Conservation (phyloP, 2,113 vertebrate genomes). For the Ursus arctos region DNA sequence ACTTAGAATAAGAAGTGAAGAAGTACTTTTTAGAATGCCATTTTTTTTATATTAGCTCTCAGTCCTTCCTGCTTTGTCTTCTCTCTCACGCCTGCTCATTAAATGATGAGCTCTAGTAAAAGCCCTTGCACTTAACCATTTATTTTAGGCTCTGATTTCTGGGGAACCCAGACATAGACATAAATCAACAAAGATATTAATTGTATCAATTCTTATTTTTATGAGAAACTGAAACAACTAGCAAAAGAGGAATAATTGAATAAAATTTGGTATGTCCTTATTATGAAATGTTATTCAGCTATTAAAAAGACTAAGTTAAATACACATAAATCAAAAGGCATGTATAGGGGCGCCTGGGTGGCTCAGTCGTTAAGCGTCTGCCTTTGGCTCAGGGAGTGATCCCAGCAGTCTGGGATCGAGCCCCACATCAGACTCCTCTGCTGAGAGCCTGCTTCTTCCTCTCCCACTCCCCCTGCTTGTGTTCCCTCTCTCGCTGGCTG, state of each 20-base stretch:
- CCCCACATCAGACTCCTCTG: too few species aligned
- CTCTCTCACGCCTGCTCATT: background rate
- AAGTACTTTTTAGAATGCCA: background rate
- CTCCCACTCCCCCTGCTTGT: too few species aligned
- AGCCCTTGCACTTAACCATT: background rate
- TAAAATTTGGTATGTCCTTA: background rate
- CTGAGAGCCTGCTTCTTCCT: too few species aligned
- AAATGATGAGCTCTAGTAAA: background rate
- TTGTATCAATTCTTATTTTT: background rate
- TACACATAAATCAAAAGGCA: background rate
- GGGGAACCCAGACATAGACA: background rate
- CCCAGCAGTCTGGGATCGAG: too few species aligned
- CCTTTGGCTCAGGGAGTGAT: too few species aligned
- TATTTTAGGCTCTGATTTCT: background rate
- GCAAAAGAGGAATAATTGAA: background rate
- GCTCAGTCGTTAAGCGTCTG: too few species aligned
- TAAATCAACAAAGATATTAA: background rate
- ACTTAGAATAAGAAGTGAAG: background rate
- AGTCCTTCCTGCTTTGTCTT: background rate
- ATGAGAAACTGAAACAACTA: background rate
- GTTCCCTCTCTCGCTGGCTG: too few species aligned
- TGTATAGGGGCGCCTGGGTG: too few species aligned
- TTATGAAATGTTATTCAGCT: background rate
- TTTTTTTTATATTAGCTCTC: background rate
- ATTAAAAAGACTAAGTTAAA: background rate